Percentiles rank a stretch among this genome's conserved stretches.
Evolutionary conservation across 30 jellyfish, hydroid and myxozoan species (phyloP).

Genomic region (Cassiopea andromeda): DNA sequence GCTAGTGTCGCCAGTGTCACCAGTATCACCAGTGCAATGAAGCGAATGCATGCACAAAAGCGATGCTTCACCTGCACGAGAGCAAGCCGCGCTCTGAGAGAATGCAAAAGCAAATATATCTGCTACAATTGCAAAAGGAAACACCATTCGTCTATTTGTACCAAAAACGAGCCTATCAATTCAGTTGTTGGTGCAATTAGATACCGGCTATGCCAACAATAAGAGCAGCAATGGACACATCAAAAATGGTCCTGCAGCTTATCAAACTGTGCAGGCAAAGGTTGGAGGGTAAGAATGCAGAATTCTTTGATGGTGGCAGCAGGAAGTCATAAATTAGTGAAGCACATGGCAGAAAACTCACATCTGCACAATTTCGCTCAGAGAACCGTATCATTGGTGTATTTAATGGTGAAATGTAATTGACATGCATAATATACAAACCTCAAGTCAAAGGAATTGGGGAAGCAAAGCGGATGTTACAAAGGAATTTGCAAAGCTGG

Average conservation of each 20-base stretch:
- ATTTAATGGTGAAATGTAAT: conserved; percentile 42
- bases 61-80: conserved; percentile 57
- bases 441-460: conserved; percentile 50
- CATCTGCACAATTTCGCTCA: background rate
- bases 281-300: conserved; percentile 17
- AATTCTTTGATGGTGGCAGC: conserved; percentile 55
- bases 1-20: background rate
- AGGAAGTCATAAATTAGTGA: conserved; percentile 43
- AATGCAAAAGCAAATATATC: conserved; percentile 34
- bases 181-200: background rate
- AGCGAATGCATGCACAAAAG: conserved; percentile 37
- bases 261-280: conserved; percentile 29
- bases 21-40: conserved; percentile 15
- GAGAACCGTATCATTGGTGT: conserved; percentile 39
- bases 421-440: conserved; percentile 33
- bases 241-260: conserved; percentile 54
- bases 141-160: conserved; percentile 46
- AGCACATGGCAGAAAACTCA: conserved; percentile 34
- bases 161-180: background rate
- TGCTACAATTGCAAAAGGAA: conserved; percentile 47
- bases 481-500: conserved; percentile 44
- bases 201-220: background rate
- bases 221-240: conserved; percentile 23
- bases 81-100: conserved; percentile 26
- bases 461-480: conserved; percentile 36